Evolutionary conservation across 2,888 invertebrate species (phyloP), one percentile per base, ranked within the genome.

Genomic region (Caenorhabditis becei): DNA sequence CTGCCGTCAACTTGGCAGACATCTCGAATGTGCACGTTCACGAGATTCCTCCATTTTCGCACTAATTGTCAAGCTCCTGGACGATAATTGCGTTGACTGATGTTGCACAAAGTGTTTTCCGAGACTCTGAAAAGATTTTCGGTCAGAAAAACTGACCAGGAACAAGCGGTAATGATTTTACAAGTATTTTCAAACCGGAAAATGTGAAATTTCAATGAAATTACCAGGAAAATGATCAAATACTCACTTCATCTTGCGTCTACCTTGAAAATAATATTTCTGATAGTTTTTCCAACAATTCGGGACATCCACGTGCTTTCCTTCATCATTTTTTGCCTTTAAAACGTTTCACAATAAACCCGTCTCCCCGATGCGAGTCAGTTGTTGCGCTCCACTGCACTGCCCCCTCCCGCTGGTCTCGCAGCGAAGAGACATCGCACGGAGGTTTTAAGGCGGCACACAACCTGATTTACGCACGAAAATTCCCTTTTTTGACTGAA

Each of bases 1-100:
- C 16, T n/a, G 44, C 14, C 28, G 24, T 59, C 35, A 51, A 24
- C 66, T 41, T 44, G 53, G 26, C 28, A 61, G 66, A 61, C 75
- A 75, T 75, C 53, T 24, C 28, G 66, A 75, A 66, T 75, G 75
- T 37, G n/a, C 51, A 53, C 53, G 49, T 58, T 44, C 47, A 14
- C n/a, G 23, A 4, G 14, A 49, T 32, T 67, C 26, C 11, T 61
- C 24, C 75, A 61, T 66, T 75, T 74, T 61, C 18, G 11, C 51
- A 32, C 61, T 75, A 75, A 75, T 75, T 75, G 58, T 20, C 26
- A 44, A 26, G 7, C 49, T n/a, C 35, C 37, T 11, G 32, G 53
- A 66, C 61, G 75, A 61, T 75, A 75, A 75, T 75, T 75, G 75
- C 61, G 35, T 44, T 66, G 66, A 75, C 61, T 61, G 51, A 59